Percentiles rank a stretch among this genome's conserved stretches.
Conservation (phyloP, 1,140 invertebrate species). For the Drusus annulatus region DNA sequence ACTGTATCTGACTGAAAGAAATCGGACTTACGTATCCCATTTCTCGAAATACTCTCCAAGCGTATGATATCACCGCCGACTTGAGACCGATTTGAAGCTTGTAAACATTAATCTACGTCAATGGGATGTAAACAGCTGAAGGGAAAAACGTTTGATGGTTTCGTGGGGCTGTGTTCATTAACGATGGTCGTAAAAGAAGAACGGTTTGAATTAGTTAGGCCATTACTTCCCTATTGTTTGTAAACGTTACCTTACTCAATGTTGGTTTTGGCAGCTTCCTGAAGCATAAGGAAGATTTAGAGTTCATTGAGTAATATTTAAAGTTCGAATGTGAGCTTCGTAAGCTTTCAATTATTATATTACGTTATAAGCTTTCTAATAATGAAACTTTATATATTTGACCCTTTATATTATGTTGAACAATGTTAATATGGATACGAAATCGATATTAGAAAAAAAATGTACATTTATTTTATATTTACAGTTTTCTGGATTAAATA, state of each 20-base stretch:
- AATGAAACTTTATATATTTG: too few relatives aligned
- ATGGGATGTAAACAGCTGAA: constrained; percentile 54
- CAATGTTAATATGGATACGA: too few relatives aligned
- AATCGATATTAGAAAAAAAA: too few relatives aligned
- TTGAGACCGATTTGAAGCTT: constrained; percentile 51
- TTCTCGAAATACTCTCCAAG: constrained; percentile 55
- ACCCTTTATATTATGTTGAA: too few relatives aligned
- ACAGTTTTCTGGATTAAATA: too few relatives aligned
- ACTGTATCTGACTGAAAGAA: not conserved
- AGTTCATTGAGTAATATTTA: too few relatives aligned
- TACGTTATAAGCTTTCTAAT: too few relatives aligned
- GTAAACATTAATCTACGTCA: constrained; percentile 58
- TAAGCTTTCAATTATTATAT: too few relatives aligned
- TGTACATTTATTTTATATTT: too few relatives aligned
- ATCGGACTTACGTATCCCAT: constrained; percentile 53
- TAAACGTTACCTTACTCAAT: constrained; percentile 1
- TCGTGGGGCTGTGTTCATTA: not conserved
- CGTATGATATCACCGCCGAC: constrained; percentile 56
- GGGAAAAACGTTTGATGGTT: constrained; percentile 28
- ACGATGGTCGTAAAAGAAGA: not conserved
- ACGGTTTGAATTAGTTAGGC: not conserved
- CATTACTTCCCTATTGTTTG: not conserved
- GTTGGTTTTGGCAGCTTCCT: too few relatives aligned
- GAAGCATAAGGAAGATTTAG: too few relatives aligned
- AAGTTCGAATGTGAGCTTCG: too few relatives aligned